Percentiles rank a stretch among this genome's conserved stretches.
These are phyloP conservation scores for Apis dorsata DNA, from an alignment of 1,140 invertebrate species.

Conservation along the genomic window DNA sequence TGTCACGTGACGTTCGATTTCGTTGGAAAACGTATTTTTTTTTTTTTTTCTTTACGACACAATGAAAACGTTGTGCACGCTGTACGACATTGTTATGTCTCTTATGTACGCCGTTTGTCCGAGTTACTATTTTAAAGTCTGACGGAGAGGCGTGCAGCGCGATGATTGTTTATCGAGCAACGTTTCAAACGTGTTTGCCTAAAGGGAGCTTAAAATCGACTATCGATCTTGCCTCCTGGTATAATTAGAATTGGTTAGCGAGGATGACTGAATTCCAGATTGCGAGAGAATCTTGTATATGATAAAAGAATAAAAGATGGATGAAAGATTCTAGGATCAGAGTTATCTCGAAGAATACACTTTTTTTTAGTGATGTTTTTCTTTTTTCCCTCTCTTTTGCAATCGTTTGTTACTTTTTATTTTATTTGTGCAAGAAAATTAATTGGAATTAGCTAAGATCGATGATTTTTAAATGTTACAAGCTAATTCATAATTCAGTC, in stretches of 20 bases:
- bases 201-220: neutral
- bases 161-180: slow-evolving; percentile 14
- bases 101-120: neutral
- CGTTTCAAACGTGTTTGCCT: neutral
- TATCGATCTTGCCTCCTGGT: neutral
- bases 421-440: no score
- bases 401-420: no score
- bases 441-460: no score
- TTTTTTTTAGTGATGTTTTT: no score
- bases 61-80: slow-evolving; percentile 36
- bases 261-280: neutral
- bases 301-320: no score
- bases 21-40: neutral
- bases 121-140: slow-evolving; percentile 27
- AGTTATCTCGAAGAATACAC: no score
- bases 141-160: neutral
- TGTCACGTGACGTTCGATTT: no score
- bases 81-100: neutral
- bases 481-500: no score
- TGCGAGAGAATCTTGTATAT: neutral
- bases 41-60: neutral
- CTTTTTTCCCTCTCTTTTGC: no score
- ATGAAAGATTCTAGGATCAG: neutral
- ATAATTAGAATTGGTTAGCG: slow-evolving; percentile 11
- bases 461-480: no score